Evolutionary conservation across 2,888 invertebrate species (phyloP).

Genomic region (Eupithecia exiguata): DNA sequence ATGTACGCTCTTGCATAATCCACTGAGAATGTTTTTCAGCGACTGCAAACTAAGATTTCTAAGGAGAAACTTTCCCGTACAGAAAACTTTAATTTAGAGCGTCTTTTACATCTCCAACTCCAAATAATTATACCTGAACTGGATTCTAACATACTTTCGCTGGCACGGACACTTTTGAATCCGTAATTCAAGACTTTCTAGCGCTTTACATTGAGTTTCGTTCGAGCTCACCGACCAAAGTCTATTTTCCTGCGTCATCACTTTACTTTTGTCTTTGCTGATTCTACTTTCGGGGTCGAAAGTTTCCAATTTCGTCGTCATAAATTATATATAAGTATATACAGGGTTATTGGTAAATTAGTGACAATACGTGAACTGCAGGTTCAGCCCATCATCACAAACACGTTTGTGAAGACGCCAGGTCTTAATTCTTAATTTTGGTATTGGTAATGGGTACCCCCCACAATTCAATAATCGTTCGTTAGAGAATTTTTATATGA

Average conservation of each 20-base stretch:
- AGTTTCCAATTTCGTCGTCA: slow-evolving; percentile 8
- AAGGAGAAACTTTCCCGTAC: slow-evolving; percentile 29
- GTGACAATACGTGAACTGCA: too few relatives aligned
- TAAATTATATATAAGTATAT: slow-evolving; percentile 2
- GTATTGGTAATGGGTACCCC: too few relatives aligned
- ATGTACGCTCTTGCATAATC: slow-evolving; percentile 12
- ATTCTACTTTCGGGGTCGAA: slow-evolving; percentile 1
- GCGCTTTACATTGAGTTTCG: slow-evolving; percentile 29
- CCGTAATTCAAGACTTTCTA: slow-evolving; percentile 34
- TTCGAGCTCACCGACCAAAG: slow-evolving; percentile 59
- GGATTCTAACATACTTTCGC: slow-evolving; percentile 38
- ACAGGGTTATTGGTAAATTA: too few relatives aligned
- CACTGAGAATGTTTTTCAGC: slow-evolving; percentile 28
- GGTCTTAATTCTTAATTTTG: too few relatives aligned
- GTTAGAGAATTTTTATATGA: too few relatives aligned
- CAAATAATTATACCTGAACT: slow-evolving; percentile 39
- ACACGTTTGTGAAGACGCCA: too few relatives aligned
- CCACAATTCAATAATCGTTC: too few relatives aligned
- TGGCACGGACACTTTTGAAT: slow-evolving; percentile 32
- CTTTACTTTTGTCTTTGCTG: slow-evolving; percentile 57
- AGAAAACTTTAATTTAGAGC: slow-evolving; percentile 35
- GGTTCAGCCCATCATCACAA: too few relatives aligned
- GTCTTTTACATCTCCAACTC: slow-evolving; percentile 37
- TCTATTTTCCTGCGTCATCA: slow-evolving; percentile 14
- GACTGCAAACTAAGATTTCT: slow-evolving; percentile 30